Evolutionary conservation across 1,140 invertebrate genomes (phyloP).

Genomic region (Tetramorium parvispinum): DNA sequence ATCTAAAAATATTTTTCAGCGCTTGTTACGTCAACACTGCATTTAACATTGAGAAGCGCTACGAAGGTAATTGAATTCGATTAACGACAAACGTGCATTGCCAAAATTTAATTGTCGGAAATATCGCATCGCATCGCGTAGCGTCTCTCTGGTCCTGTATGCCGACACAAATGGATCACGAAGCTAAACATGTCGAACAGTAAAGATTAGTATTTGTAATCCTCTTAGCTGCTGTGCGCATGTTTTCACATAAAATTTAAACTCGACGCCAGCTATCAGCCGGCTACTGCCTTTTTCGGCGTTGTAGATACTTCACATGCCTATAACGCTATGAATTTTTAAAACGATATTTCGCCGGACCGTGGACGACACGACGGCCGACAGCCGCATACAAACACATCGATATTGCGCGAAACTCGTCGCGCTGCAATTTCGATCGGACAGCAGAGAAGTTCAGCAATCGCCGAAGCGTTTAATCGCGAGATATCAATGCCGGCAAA

Average conservation of each 20-base stretch:
- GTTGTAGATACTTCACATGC: conserved; percentile 37
- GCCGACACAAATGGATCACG: background rate
- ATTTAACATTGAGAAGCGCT: background rate
- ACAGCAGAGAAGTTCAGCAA: conserved; percentile 41
- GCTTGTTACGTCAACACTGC: background rate
- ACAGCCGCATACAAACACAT: conserved; percentile 63
- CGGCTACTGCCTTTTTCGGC: conserved; percentile 7
- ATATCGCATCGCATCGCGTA: background rate
- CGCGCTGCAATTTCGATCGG: conserved; percentile 61
- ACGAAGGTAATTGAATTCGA: conserved; percentile 25
- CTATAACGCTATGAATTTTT: conserved; percentile 57
- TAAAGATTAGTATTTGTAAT: conserved; percentile 49
- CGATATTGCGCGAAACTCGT: conserved; percentile 62
- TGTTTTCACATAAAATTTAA: conserved; percentile 48
- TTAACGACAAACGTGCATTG: conserved; percentile 20
- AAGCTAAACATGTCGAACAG: conserved; percentile 28
- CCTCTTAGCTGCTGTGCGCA: conserved; percentile 23
- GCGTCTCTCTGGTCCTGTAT: background rate
- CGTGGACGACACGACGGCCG: conserved; percentile 29
- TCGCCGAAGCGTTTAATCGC: conserved; percentile 68
- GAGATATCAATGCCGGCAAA: conserved; percentile 58
- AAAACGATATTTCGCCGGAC: conserved; percentile 28
- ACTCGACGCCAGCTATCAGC: background rate
- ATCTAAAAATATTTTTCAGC: conserved; percentile 11
- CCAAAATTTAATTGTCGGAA: conserved; percentile 29